phyloP scores from a whole-genome alignment of 2,797 vertebrate genomes.

The Meda fulgida region DNA sequence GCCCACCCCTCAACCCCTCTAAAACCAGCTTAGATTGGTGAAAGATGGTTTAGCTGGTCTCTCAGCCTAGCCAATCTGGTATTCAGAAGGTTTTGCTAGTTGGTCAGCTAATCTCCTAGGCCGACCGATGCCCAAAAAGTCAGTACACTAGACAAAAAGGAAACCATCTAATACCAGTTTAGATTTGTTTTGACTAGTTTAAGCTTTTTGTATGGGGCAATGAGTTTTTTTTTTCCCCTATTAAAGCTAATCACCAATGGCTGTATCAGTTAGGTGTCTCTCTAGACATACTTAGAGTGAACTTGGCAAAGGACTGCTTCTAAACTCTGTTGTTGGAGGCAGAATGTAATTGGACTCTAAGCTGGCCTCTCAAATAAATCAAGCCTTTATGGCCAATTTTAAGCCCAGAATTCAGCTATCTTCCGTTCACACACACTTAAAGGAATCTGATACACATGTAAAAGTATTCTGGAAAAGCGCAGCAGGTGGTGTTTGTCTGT shows the following conservation, averaged over 20 bases:
- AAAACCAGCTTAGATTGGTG: background rate
- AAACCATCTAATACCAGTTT: background rate
- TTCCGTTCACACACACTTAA: constrained; percentile 16
- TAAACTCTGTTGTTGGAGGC: constrained; percentile 13
- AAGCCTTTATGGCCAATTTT: constrained; percentile 22
- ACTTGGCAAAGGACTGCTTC: constrained; percentile 7
- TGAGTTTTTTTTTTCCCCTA: background rate
- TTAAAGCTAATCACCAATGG: background rate
- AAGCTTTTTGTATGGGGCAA: background rate
- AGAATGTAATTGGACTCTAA: constrained; percentile 42
- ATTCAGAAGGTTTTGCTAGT: background rate
- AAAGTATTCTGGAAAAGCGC: constrained; percentile 44
- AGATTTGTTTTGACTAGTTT: background rate
- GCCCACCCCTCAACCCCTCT: background rate
- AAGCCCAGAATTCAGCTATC: constrained; percentile 16
- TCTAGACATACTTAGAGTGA: constrained; percentile 6
- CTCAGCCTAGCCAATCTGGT: background rate
- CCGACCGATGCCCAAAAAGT: too few relatives aligned
- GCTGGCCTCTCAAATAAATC: constrained; percentile 41
- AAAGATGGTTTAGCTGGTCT: background rate
- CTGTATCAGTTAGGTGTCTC: background rate
- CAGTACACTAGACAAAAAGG: background rate
- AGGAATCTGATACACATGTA: constrained; percentile 49
- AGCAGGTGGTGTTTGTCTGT: constrained; percentile 39
- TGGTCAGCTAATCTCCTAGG: background rate